Percentiles rank a stretch among this genome's conserved stretches.
Conservation (phyloP, 2,888 invertebrate genomes). For the Lithophane leautieri region DNA sequence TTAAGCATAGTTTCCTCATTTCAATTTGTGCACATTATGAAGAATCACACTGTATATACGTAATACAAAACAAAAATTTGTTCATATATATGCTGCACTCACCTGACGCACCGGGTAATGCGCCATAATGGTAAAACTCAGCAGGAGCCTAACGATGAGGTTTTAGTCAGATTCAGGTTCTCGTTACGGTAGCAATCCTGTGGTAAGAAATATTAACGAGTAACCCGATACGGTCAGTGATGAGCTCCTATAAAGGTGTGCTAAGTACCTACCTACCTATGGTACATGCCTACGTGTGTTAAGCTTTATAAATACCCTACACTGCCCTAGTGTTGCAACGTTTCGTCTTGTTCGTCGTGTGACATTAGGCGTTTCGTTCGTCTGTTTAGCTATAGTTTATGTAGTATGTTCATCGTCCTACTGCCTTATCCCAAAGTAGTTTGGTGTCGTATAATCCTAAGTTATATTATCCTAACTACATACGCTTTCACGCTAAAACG, state of each 20-base stretch:
- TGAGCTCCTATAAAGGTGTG: constrained; percentile 39
- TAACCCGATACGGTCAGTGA: constrained; percentile 32
- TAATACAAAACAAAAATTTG: no score
- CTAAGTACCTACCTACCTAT: constrained; percentile 6
- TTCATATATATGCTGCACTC: no score
- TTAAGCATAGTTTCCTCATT: no score
- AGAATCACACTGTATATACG: no score
- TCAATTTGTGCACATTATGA: no score
- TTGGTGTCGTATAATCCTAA: no score
- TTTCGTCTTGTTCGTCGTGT: background rate
- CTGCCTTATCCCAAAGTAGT: background rate
- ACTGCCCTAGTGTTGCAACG: no score
- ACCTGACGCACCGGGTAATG: no score
- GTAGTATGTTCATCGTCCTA: background rate
- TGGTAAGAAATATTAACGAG: constrained; percentile 19
- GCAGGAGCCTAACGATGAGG: background rate
- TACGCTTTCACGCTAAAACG: no score
- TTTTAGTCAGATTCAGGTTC: background rate
- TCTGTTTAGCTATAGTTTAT: background rate
- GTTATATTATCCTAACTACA: no score
- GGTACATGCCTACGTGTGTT: constrained; percentile 29
- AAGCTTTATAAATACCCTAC: constrained; percentile 19
- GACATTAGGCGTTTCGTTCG: background rate
- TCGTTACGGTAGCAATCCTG: constrained; percentile 6
- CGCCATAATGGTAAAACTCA: no score